These are phyloP conservation scores for Ariolimax columbianus DNA, from an alignment of 2,888 invertebrate species.

Conservation along the genomic window DNA sequence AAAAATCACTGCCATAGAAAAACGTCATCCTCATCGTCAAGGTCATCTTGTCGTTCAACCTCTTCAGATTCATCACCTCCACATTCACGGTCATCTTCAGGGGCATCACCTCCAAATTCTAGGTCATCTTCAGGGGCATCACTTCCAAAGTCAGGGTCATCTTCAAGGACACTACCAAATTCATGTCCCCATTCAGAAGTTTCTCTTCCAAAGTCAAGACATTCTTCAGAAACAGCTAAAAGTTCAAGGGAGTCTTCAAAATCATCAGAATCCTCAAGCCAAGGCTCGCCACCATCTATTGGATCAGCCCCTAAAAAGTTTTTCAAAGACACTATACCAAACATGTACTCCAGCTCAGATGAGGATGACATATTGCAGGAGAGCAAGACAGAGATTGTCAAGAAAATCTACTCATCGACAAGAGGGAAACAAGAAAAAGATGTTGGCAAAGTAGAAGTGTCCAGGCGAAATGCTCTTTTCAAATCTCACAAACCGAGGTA, in stretches of 20 bases:
- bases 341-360: constrained; percentile 43
- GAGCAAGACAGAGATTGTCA: constrained; percentile 36
- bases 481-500: constrained; percentile 8
- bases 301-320: background rate
- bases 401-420: constrained; percentile 29
- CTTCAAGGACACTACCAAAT: background rate
- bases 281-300: background rate
- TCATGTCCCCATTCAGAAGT: background rate
- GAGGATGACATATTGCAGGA: constrained; percentile 7
- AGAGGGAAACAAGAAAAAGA: constrained; percentile 8
- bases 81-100: background rate
- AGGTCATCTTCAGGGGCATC: background rate
- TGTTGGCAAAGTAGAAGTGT: background rate
- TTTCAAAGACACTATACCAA: constrained; percentile 27
- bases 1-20: background rate
- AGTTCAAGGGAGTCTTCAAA: background rate
- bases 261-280: background rate
- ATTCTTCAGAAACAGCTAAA: background rate
- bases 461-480: constrained; percentile 15
- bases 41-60: background rate
- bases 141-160: background rate
- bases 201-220: background rate
- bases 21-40: constrained; percentile 8
- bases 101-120: background rate
- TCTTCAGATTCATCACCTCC: background rate